A percentile compares a stretch with the other conserved stretches of the same genome.
Evolutionary conservation across 2,113 vertebrate species (phyloP).

Genomic region (Anhinga rufa): DNA sequence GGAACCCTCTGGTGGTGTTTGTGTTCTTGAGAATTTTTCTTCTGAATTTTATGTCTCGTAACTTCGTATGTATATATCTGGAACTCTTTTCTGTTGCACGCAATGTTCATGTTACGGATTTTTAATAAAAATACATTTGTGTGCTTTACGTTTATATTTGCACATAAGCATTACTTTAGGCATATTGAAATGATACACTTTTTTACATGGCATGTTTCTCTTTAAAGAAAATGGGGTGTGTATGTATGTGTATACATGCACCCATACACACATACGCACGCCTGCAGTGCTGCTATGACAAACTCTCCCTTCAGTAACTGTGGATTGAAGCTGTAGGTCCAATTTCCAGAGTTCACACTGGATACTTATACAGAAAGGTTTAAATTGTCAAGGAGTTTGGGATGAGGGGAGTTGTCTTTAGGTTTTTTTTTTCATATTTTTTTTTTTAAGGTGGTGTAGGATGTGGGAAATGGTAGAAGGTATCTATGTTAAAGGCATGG

Average conservation of each 20-base stretch:
- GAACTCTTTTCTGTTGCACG: neutral
- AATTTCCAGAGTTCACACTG: neutral
- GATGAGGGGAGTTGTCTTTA: neutral
- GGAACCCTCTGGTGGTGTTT: neutral
- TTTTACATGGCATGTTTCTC: neutral
- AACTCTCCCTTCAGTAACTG: neutral
- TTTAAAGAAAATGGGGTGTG: neutral
- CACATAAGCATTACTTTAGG: neutral
- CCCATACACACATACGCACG: too few relatives aligned
- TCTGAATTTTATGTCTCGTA: neutral
- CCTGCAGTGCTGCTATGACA: neutral
- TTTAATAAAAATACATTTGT: neutral
- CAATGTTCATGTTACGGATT: neutral
- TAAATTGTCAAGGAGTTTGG: neutral
- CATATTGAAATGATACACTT: neutral
- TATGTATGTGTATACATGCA: neutral
- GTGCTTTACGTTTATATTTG: neutral
- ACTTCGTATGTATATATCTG: fast-evolving
- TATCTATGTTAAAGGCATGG: fast-evolving
- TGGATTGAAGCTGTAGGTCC: neutral
- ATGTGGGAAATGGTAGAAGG: neutral
- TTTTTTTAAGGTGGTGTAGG: neutral
- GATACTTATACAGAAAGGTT: neutral
- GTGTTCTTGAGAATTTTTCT: neutral
- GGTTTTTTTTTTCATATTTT: fast-evolving